phyloP scores from a whole-genome alignment of 2,797 vertebrate species.

The Cryptoprocta ferox region DNA sequence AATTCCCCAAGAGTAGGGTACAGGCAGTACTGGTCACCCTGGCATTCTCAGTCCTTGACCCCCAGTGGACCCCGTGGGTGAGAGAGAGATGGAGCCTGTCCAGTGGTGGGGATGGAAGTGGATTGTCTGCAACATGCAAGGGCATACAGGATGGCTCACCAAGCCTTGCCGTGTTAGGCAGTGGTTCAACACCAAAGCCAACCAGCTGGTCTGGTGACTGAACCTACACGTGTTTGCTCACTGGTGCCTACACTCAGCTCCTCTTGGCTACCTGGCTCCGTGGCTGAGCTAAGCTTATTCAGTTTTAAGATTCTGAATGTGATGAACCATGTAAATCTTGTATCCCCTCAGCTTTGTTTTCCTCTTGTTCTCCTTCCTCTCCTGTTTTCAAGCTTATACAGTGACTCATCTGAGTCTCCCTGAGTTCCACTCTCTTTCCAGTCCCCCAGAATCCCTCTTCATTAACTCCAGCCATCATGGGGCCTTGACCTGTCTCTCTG shows the following conservation, averaged over 20 bases:
- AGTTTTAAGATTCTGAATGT: background rate
- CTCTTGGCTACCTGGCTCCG: fast-evolving
- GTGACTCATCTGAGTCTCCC: background rate
- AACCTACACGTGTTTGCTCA: background rate
- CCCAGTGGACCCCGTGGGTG: background rate
- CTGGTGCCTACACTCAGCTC: background rate
- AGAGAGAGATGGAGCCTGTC: background rate
- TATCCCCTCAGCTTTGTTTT: background rate
- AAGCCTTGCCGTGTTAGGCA: fast-evolving
- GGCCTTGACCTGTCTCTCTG: background rate
- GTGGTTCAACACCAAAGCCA: background rate
- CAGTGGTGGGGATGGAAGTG: too few relatives aligned
- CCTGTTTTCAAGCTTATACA: background rate
- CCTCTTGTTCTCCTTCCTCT: background rate
- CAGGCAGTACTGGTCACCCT: too few relatives aligned
- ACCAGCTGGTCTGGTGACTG: too few relatives aligned
- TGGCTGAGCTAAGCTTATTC: background rate
- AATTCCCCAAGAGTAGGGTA: background rate
- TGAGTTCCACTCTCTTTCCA: background rate
- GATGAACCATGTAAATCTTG: background rate
- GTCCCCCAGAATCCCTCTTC: background rate
- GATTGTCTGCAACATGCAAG: fast-evolving
- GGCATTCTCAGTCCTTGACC: background rate
- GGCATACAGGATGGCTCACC: fast-evolving
- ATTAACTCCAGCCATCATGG: background rate